These are phyloP conservation scores for Meteorus cinctellus DNA, from an alignment of 2,888 invertebrate species.

Conservation along the genomic window DNA sequence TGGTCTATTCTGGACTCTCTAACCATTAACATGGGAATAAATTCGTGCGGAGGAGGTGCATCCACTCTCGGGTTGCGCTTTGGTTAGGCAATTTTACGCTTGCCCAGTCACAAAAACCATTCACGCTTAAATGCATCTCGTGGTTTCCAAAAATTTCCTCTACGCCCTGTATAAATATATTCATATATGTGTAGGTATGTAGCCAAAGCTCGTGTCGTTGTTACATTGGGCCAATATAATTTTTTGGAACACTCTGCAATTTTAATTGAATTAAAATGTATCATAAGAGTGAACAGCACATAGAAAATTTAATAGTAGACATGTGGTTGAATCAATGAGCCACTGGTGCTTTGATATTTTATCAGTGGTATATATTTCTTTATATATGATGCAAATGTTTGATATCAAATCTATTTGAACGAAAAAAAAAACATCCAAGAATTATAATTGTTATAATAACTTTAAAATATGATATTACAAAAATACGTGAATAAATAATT, in stretches of 20 bases:
- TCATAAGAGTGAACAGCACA: background rate
- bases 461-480: too few species aligned
- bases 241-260: background rate
- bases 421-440: too few species aligned
- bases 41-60: conserved; percentile 49
- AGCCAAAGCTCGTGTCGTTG: background rate
- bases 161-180: background rate
- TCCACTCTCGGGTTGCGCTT: conserved; percentile 45
- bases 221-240: background rate
- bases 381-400: too few species aligned
- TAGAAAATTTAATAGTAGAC: too few species aligned
- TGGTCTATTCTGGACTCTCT: conserved; percentile 23
- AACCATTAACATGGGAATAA: conserved; percentile 55
- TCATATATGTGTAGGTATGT: background rate
- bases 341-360: too few species aligned
- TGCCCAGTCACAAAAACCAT: conserved; percentile 72
- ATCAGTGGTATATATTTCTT: too few species aligned
- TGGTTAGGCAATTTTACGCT: conserved; percentile 73
- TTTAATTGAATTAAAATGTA: background rate
- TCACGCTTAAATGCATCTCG: conserved; percentile 69
- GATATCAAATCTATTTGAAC: too few species aligned
- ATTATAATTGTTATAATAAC: too few species aligned
- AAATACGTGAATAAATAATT: too few species aligned
- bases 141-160: conserved; percentile 35
- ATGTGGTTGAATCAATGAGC: too few species aligned